These are phyloP conservation scores for Thomomys bottae DNA, from an alignment of 2,113 vertebrate species.

Conservation along the genomic window DNA sequence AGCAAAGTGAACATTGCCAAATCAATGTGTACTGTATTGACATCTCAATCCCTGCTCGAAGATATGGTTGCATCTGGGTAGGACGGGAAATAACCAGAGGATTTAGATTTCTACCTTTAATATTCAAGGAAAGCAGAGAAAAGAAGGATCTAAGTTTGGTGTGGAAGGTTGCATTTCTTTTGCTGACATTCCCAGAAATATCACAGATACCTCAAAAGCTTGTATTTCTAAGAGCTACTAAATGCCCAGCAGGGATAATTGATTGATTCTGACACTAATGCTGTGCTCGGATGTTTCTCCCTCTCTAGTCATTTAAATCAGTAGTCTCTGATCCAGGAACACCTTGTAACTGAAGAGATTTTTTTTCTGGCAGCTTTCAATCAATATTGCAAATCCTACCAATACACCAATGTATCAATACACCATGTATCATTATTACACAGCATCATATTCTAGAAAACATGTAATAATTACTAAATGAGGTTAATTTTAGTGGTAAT, in stretches of 20 bases:
- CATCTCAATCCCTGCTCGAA: not conserved
- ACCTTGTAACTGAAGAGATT: slow-evolving; percentile 51
- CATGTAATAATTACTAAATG: slow-evolving; percentile 37
- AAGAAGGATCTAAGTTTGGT: not conserved
- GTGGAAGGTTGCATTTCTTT: slow-evolving; percentile 30
- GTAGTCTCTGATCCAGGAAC: slow-evolving; percentile 34
- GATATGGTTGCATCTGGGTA: not conserved
- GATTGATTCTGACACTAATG: slow-evolving; percentile 65
- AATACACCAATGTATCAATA: not conserved
- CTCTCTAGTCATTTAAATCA: slow-evolving; percentile 61
- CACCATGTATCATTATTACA: slow-evolving; percentile 25
- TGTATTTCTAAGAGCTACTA: slow-evolving; percentile 49
- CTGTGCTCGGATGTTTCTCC: not conserved
- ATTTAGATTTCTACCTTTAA: slow-evolving; percentile 9
- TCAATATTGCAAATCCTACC: slow-evolving; percentile 48
- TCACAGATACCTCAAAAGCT: slow-evolving; percentile 12
- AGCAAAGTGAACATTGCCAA: not conserved
- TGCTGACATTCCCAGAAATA: slow-evolving; percentile 39
- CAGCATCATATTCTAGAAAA: slow-evolving; percentile 14
- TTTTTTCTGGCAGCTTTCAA: slow-evolving; percentile 60
- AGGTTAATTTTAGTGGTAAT: slow-evolving; percentile 41
- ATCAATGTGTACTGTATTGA: not conserved
- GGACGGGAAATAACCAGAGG: not conserved
- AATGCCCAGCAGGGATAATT: slow-evolving; percentile 46
- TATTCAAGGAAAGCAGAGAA: not conserved